Evolutionary conservation across 2,888 invertebrate species (phyloP), one percentile per base, ranked within the genome.

Genomic region (Mesoligia furuncula): DNA sequence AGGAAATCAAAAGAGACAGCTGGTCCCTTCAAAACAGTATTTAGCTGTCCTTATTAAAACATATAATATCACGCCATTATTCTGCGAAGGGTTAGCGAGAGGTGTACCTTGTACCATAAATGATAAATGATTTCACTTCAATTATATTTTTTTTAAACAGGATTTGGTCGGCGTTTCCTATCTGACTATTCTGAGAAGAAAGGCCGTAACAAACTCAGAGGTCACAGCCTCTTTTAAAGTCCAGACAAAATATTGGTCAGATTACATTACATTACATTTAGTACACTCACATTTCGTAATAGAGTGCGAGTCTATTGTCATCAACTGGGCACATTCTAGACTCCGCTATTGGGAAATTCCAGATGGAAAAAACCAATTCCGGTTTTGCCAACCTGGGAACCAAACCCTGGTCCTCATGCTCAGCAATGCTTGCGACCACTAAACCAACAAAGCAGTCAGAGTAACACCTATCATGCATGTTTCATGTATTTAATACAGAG

Each of bases 401-500:
- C 20, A 45, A 66, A 66, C 27, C 39, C 11, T 42, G 39, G 6
- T 1, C 65, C 7, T 27, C 42, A 27, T 7, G 13, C 7, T 27
- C 0, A 27, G 20, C 27, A 20, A 20, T 20, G n/a, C 9, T 65
- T 65, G 39, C 17, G 1, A 66, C 6, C 65, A 39, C 64, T n/a
- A 9, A 15, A n/a, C 11, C 20, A 67, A 27, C 20, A 0, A 66
- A 20, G 7, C 66, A 42, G 39, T 45, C 20, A 27, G 13, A 45
- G 4, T 13, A 27, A 67, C 13, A 45, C 27, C 11, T 15, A 39
- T n/a, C 24, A 17, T 31, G n/a, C 17, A 42, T 31, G 15, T 64
- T 45, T 71, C 48, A 70, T 64, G 48, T 73, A 78, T 78, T 80
- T 72, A 79, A 75, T 80, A 54, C 71, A 61, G 77, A 31, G 42